Base-by-base conservation (phyloP, 2,113 vertebrate genomes). In the Rostratula benghalensis region DNA sequence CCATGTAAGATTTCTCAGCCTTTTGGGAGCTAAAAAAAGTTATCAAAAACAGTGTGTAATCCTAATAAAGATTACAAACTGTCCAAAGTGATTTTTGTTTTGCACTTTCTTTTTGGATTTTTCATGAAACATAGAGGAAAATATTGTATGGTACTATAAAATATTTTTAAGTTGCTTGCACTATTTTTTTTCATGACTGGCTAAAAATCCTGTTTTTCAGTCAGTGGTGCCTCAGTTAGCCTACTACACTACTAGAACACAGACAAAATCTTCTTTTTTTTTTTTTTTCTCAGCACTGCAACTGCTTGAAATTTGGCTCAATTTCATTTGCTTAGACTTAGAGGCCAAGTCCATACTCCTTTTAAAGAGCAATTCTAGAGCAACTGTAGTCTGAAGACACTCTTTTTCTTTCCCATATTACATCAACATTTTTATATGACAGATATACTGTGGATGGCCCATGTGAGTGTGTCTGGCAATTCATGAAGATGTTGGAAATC, bases 341-440 rank as follows among this genome's bases (percentile, higher is more conserved):
- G 22, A 77, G 18, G 8, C 4, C 75, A 82, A 71, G 13, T 63
- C 65, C 70, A 50, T 37, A 27, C 6, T 24, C 19, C 28, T 45
- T 7, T 67, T 21, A 83, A 93, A 69, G 27, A 20, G 3, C 7
- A 70, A 50, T 54, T 82, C 13, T 51, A 68, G 16, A 76, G 12
- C 10, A 83, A 27, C 6, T 16, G 10, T 63, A 79, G 79, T 25
- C 7, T 35, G 23, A 27, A 7, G 6, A 41, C 22, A 33, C 1
- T 10, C 3, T 63, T 68, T 74, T 61, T 54, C 35, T 75, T 83
- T 76, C 48, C 10, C 13, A 7, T 53, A 17, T n/a, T 64, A 13
- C 8, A 56, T 50, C 7, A 68, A 17, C 0, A 0, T 46, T 9
- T 51, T 53, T 64, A 7, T 80, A 13, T 80, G 22, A 46, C 33